Evolutionary conservation across 2,113 vertebrate genomes (phyloP).

Genomic region (Cervus canadensis): DNA sequence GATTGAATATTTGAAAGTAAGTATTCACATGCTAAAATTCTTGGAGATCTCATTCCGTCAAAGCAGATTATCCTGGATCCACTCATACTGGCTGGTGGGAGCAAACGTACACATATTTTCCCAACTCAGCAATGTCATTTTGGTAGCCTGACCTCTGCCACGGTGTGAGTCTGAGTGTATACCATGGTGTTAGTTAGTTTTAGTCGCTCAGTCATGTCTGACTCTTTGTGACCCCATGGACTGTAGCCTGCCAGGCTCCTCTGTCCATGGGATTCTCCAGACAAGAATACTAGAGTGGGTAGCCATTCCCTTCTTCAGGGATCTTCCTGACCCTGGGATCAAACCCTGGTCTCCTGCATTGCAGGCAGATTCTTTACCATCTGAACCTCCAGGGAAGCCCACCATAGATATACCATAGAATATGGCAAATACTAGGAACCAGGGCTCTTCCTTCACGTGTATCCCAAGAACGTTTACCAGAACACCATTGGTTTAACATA

Average conservation of each 20-base stretch:
- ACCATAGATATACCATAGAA: background rate
- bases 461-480: background rate
- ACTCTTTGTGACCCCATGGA: background rate
- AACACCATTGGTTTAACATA: background rate
- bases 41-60: background rate
- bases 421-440: background rate
- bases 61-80: background rate
- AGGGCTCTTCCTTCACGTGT: background rate
- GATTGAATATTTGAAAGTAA: background rate
- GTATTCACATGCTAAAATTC: background rate
- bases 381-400: background rate
- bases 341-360: background rate
- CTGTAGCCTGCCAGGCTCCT: background rate
- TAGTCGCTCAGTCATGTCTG: background rate
- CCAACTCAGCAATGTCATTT: background rate
- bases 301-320: background rate
- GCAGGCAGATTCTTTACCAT: background rate
- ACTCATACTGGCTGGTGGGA: background rate
- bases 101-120: background rate
- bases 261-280: background rate
- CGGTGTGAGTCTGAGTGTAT: background rate
- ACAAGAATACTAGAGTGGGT: background rate
- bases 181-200: background rate
- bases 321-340: background rate
- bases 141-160: background rate